A percentile compares a stretch with the other conserved stretches of the same genome.
phyloP scores from a whole-genome alignment of 2,113 vertebrate species.

The Scolopax mira region DNA sequence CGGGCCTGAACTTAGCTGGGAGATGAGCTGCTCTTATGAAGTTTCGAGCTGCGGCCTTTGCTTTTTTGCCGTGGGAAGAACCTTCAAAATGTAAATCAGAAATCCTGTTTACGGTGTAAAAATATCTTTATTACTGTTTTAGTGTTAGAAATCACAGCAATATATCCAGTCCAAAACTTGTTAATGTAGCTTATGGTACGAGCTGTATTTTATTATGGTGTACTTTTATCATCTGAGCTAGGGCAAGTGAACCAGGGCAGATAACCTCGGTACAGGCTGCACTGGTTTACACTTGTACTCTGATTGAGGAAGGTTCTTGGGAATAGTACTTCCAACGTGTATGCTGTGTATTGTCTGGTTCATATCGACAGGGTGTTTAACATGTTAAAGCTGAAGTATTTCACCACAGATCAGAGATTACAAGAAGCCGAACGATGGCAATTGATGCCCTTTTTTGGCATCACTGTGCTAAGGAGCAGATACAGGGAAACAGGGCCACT shows the following conservation, averaged over 20 bases:
- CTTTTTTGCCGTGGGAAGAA: neutral
- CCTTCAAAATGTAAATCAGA: neutral
- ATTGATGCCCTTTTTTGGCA: constrained; percentile 48
- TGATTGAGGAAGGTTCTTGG: neutral
- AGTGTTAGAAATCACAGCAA: neutral
- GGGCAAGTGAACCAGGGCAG: neutral
- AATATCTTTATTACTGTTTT: neutral
- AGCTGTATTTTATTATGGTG: neutral
- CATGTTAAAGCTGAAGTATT: neutral
- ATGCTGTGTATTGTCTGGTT: neutral
- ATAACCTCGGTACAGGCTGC: neutral
- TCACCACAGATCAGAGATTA: neutral
- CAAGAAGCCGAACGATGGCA: neutral
- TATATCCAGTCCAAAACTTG: neutral
- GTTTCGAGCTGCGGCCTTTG: neutral
- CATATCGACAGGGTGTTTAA: fast-evolving
- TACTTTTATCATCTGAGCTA: neutral
- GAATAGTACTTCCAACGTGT: neutral
- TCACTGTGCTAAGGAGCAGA: neutral
- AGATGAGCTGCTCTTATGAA: neutral
- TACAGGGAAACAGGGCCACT: neutral
- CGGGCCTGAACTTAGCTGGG: neutral
- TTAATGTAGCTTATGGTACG: neutral
- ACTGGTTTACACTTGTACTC: neutral
- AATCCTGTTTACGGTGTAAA: neutral